phyloP scores from a whole-genome alignment of 1,140 invertebrate species.

The Pachypsylla venusta region DNA sequence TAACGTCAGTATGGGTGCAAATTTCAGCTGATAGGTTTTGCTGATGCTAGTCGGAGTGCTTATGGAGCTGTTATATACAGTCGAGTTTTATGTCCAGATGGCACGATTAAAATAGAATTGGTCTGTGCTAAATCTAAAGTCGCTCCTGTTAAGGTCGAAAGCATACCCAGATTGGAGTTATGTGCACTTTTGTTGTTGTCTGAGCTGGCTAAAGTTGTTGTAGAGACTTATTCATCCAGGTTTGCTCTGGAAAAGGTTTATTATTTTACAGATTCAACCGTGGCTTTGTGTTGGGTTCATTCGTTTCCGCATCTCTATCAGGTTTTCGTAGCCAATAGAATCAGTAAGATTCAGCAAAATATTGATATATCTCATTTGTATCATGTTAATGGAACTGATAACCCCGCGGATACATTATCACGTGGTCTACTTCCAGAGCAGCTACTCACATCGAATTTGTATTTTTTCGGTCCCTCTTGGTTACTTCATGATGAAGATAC shows the following conservation, averaged over 20 bases:
- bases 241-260: conserved; percentile 9
- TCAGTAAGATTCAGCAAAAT: conserved; percentile 13
- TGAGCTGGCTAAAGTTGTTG: conserved; percentile 19
- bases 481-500: neutral
- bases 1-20: neutral
- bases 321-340: conserved; percentile 22
- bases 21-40: conserved; percentile 24
- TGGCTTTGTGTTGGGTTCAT: conserved; percentile 20
- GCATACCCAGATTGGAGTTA: conserved; percentile 31
- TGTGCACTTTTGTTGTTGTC: conserved; percentile 27
- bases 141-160: conserved; percentile 26
- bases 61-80: conserved; percentile 27
- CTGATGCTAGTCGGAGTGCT: conserved; percentile 27
- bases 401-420: conserved; percentile 15
- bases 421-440: conserved; percentile 12
- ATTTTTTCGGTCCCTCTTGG: neutral
- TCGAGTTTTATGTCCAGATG: conserved; percentile 16
- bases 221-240: conserved; percentile 17
- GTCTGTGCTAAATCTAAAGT: conserved; percentile 28
- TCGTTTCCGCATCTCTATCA: neutral
- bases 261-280: conserved; percentile 29
- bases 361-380: conserved; percentile 1
- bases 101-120: conserved; percentile 17
- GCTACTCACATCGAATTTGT: neutral
- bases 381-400: conserved; percentile 9